phyloP scores from a whole-genome alignment of 2,113 vertebrate species.

The Tauraco erythrolophus region DNA sequence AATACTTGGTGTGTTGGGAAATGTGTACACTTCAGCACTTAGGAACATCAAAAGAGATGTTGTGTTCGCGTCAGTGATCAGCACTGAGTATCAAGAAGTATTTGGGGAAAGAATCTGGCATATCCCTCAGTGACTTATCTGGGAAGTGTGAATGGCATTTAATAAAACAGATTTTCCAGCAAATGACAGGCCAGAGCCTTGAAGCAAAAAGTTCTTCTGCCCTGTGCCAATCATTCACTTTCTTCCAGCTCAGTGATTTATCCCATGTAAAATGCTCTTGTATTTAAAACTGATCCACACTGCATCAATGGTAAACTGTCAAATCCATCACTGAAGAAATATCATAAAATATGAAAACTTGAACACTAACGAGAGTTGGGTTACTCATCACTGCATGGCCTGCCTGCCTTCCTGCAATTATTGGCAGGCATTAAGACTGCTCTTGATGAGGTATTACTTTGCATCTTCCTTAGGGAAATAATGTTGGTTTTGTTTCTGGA shows the following conservation, averaged over 20 bases:
- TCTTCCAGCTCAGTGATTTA: conserved; percentile 44
- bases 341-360: background rate
- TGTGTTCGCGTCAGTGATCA: conserved; percentile 42
- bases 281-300: background rate
- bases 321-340: background rate
- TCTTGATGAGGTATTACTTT: background rate
- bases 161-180: conserved; percentile 68
- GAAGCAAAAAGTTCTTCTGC: conserved; percentile 66
- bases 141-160: conserved; percentile 69
- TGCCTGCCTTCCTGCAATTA: background rate
- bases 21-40: conserved; percentile 27
- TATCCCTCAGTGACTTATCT: conserved; percentile 60
- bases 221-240: conserved; percentile 64
- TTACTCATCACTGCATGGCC: background rate
- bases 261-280: conserved; percentile 13
- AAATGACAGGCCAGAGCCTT: conserved; percentile 60
- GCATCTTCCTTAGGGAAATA: background rate
- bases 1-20: background rate
- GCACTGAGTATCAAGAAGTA: conserved; percentile 10
- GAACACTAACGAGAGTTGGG: background rate
- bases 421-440: background rate
- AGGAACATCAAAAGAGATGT: conserved; percentile 64
- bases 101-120: conserved; percentile 48
- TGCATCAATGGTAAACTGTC: background rate
- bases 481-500: background rate